Evolutionary conservation across 2,113 vertebrate genomes (phyloP), one percentile per base, ranked within the genome.

Genomic region (Poicephalus gulielmi): DNA sequence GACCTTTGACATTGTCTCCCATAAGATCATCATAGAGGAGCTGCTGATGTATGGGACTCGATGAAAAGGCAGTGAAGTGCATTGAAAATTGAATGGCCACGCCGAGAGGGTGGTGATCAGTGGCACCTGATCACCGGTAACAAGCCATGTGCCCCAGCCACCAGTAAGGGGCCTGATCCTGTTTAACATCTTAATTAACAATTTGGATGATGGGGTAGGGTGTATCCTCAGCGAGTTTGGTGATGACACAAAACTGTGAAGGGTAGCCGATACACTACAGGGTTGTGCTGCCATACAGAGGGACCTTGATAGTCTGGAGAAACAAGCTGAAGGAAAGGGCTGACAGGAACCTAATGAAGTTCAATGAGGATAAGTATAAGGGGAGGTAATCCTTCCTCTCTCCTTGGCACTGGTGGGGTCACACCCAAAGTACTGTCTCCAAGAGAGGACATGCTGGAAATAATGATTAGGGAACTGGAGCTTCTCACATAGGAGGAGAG

Each of bases 131-230:
- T 39, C 37, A 39, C 4, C 30, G 49, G 19, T 43, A 74, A 24
- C 13, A 53, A 31, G 4, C 2, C 0, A 8, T 52, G 37, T 35
- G 41, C 17, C 25, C 7, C 15, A 4, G 2, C 15, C 19, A 7
- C 57, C 18, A 86, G 19, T 43, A 52, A 0, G 37, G 7, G 5
- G 2, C 46, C 33, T 57, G 11, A 17, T 47, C 11, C 19, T 46
- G 10, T 63, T 74, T 64, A 57, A 43, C 17, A 59, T 35, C 31
- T 76, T 71, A 31, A 67, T 62, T 60, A 55, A 27, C 28, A 22
- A 41, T 62, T 31, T 55, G 20, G 11, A 35, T 28, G 9, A 33
- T 57, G 31, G 7, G 5, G 5, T 11, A 86, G 39, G 53, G 6
- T 28, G 20, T 33, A 18, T 13, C 9, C 19, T 74, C 0, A 0